Evolutionary conservation across 2,797 vertebrate genomes (phyloP).

Genomic region (Cynopterus sphinx): DNA sequence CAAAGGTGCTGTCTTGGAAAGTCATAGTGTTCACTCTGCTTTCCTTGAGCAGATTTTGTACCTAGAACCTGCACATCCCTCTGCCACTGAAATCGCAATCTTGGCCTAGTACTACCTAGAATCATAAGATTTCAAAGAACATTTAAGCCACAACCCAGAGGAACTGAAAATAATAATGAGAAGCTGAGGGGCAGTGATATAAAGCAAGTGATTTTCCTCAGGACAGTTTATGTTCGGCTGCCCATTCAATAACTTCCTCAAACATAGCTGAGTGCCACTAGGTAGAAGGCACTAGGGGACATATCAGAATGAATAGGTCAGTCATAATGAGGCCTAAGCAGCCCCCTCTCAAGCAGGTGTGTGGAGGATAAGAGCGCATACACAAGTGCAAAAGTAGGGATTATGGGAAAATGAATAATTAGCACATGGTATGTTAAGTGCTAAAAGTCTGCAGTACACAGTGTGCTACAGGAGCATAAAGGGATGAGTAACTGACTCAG

Average conservation of each 20-base stretch:
- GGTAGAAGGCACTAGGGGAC: not conserved
- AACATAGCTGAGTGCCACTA: not conserved
- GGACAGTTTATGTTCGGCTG: not conserved
- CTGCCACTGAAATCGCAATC: not conserved
- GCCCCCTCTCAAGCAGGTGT: not conserved
- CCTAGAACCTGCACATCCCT: not conserved
- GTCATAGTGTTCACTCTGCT: not conserved
- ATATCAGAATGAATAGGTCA: not conserved
- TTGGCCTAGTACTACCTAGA: not conserved
- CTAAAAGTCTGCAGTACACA: not conserved
- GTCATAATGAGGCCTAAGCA: not conserved
- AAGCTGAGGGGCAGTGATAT: not conserved
- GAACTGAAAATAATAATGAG: slow-evolving; percentile 20
- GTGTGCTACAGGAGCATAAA: not conserved
- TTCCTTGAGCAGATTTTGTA: not conserved
- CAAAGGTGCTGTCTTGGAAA: not conserved
- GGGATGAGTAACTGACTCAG: not conserved
- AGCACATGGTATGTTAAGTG: not conserved
- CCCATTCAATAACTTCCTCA: not conserved
- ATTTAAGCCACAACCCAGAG: not conserved
- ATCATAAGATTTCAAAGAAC: slow-evolving; percentile 5
- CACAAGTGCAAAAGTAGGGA: not conserved
- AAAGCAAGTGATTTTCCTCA: not conserved
- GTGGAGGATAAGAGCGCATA: not conserved
- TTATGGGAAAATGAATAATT: not conserved